Percentiles rank a stretch among this genome's conserved stretches.
These are phyloP conservation scores for Neoitamus cyanurus DNA, from an alignment of 2,888 invertebrate genomes.

Conservation along the genomic window DNA sequence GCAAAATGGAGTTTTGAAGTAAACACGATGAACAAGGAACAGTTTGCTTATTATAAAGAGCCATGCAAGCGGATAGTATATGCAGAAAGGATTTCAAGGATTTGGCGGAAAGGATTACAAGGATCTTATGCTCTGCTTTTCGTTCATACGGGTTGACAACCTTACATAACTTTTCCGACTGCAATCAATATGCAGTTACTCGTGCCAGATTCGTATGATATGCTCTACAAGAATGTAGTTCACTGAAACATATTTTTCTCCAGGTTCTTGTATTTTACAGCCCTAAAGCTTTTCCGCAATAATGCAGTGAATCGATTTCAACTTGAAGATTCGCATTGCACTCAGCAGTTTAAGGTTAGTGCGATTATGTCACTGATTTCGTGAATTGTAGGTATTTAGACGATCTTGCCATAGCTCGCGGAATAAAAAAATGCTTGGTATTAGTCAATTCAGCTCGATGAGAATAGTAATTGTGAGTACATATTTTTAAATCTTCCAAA, in stretches of 20 bases:
- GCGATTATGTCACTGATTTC: too few relatives aligned
- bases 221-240: background rate
- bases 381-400: too few relatives aligned
- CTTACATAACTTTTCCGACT: background rate
- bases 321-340: background rate
- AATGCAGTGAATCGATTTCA: background rate
- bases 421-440: too few relatives aligned
- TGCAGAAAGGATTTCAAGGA: background rate
- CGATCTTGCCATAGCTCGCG: too few relatives aligned
- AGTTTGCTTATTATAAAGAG: background rate
- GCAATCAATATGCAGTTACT: background rate
- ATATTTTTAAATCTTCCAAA: too few relatives aligned
- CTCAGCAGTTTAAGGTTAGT: background rate
- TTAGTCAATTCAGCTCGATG: too few relatives aligned
- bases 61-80: background rate
- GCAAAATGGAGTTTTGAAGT: background rate
- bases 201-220: background rate
- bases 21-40: background rate
- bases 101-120: background rate
- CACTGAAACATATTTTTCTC: background rate
- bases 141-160: background rate
- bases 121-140: background rate
- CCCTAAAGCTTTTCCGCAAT: background rate
- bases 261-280: background rate
- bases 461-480: too few relatives aligned